Evolutionary conservation across 1,140 invertebrate species (phyloP).

Genomic region (Drosophila lacteicornis): DNA sequence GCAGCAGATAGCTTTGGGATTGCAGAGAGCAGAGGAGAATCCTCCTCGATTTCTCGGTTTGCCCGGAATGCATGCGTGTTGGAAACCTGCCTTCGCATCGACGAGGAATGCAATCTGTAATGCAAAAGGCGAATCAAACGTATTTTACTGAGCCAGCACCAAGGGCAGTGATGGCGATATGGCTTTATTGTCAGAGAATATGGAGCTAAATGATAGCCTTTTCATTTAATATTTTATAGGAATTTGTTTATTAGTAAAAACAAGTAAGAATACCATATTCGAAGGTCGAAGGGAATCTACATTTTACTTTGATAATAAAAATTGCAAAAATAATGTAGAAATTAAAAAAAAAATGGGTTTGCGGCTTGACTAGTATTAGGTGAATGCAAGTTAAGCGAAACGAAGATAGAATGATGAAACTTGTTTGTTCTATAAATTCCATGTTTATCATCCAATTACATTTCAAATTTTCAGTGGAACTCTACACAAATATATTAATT

Average conservation of each 20-base stretch:
- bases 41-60: constrained; percentile 5
- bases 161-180: neutral
- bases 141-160: constrained; percentile 59
- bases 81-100: constrained; percentile 44
- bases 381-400: neutral
- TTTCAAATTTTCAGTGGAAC: neutral
- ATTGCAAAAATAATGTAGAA: no score
- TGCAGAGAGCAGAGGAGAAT: constrained; percentile 1
- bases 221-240: neutral
- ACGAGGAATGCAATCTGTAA: constrained; percentile 74
- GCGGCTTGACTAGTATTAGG: neutral
- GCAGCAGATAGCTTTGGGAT: constrained; percentile 23
- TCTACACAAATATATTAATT: neutral
- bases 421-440: neutral
- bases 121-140: constrained; percentile 73
- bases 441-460: neutral
- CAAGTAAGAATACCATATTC: no score
- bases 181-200: neutral
- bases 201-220: neutral
- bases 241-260: no score
- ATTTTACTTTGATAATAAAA: no score
- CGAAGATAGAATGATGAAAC: neutral
- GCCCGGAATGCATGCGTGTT: constrained; percentile 47
- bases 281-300: no score
- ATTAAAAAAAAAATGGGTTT: neutral